These are phyloP conservation scores for Nebria salina DNA, from an alignment of 2,888 invertebrate genomes.

Conservation along the genomic window DNA sequence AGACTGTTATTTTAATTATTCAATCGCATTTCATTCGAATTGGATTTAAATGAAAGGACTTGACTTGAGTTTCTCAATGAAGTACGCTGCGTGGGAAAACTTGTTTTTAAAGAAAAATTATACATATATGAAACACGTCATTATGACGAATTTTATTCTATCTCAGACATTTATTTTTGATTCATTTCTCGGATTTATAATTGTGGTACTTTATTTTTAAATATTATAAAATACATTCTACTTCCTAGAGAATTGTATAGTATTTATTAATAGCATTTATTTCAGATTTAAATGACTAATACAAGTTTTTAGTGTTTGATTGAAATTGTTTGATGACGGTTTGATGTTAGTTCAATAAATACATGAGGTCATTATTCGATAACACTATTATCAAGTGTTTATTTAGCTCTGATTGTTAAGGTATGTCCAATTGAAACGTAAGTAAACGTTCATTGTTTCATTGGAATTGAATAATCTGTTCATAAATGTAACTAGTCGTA, in stretches of 20 bases:
- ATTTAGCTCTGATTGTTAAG: neutral
- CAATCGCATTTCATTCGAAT: slow-evolving; percentile 26
- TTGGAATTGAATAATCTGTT: neutral
- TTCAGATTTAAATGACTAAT: too few species aligned
- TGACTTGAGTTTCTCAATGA: slow-evolving; percentile 20
- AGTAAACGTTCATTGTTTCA: neutral
- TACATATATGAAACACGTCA: slow-evolving; percentile 6
- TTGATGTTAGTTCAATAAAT: neutral
- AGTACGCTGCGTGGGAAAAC: slow-evolving; percentile 36
- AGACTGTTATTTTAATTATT: slow-evolving; percentile 2
- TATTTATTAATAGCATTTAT: too few species aligned
- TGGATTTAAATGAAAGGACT: neutral
- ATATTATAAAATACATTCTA: slow-evolving; percentile 16
- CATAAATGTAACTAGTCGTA: too few species aligned
- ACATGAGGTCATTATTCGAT: neutral
- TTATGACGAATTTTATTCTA: slow-evolving; percentile 19
- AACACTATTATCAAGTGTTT: neutral
- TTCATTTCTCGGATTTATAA: too few species aligned
- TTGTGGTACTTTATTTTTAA: slow-evolving; percentile 2
- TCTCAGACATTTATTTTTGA: too few species aligned
- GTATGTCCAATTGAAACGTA: neutral
- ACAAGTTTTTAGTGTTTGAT: neutral
- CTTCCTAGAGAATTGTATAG: too few species aligned
- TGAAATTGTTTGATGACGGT: neutral
- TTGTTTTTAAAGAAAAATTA: slow-evolving; percentile 29